phyloP scores from a whole-genome alignment of 2,113 vertebrate species.

The Limnothrissa miodon region DNA sequence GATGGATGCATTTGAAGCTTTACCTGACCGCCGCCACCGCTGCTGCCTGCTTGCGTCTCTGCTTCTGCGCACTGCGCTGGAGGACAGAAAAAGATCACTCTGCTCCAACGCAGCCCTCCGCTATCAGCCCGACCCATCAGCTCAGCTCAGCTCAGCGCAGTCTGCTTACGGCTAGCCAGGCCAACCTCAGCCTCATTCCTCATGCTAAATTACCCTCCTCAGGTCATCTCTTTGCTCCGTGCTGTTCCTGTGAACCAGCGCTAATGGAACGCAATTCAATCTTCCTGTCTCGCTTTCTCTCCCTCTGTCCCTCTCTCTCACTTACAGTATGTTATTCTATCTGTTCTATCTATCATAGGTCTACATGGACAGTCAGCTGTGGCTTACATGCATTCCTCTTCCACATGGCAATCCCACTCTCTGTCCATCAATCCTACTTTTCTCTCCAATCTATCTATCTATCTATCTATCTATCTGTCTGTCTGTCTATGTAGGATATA shows the following conservation, averaged over 20 bases:
- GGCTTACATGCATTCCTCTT: not conserved
- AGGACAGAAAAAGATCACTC: conserved; percentile 55
- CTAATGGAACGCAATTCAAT: not conserved
- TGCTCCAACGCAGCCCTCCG: conserved; percentile 27
- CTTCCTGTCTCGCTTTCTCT: conserved; percentile 31
- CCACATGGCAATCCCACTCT: not conserved
- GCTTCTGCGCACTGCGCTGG: conserved; percentile 44
- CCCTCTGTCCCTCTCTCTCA: too few species aligned
- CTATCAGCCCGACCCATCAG: conserved; percentile 49
- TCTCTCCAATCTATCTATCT: not conserved
- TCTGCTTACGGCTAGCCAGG: too few species aligned
- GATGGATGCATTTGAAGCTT: conserved; percentile 65
- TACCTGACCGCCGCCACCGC: conserved; percentile 37
- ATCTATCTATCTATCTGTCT: not conserved
- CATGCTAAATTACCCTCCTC: conserved; percentile 45
- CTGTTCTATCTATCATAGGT: too few species aligned
- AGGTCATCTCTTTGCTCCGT: conserved; percentile 40
- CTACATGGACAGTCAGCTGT: not conserved
- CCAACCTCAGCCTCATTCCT: conserved; percentile 52
- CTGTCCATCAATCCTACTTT: not conserved
- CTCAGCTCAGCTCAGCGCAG: conserved; percentile 13
- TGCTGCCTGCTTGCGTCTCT: too few species aligned
- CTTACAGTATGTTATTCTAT: not conserved
- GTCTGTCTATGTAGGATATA: too few species aligned
- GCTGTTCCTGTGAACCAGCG: not conserved